These are phyloP conservation scores for Calephelis nemesis DNA, from an alignment of 1,140 invertebrate species.

Conservation along the genomic window DNA sequence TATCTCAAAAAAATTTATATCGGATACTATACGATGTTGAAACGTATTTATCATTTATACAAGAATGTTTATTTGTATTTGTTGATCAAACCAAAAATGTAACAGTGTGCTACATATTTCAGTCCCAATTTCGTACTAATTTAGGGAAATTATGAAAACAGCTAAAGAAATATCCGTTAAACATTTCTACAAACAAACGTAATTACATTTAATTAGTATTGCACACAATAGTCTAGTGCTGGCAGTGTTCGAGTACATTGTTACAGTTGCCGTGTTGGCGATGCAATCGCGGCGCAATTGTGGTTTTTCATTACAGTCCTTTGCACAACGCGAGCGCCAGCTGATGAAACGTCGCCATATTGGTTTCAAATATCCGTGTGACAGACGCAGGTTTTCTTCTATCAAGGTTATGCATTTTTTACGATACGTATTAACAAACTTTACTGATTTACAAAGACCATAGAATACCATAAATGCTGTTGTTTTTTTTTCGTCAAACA, in stretches of 20 bases:
- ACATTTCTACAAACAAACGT: neutral
- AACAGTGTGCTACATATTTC: too few species aligned
- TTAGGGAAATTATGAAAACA: neutral
- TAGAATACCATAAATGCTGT: too few species aligned
- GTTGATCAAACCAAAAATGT: too few species aligned
- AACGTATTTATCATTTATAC: too few species aligned
- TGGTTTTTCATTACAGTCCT: slow-evolving; percentile 13
- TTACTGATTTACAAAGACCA: too few species aligned
- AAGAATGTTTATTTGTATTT: too few species aligned
- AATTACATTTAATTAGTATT: slow-evolving; percentile 17
- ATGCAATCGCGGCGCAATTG: slow-evolving; percentile 7
- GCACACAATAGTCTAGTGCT: neutral
- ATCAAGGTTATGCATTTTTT: neutral
- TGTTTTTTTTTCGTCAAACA: too few species aligned
- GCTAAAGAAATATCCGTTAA: neutral
- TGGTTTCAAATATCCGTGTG: slow-evolving; percentile 15
- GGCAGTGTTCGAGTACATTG: neutral
- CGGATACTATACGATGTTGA: too few species aligned
- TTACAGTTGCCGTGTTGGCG: slow-evolving; percentile 6
- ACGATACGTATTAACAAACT: neutral
- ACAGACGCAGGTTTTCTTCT: slow-evolving; percentile 1
- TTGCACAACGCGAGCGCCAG: slow-evolving; percentile 14
- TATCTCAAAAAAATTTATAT: too few species aligned
- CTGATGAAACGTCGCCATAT: slow-evolving; percentile 13
- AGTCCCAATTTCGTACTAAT: neutral